These are phyloP conservation scores for Alcedo quadribrachys DNA, from an alignment of 2,797 vertebrate genomes.

Conservation along the genomic window DNA sequence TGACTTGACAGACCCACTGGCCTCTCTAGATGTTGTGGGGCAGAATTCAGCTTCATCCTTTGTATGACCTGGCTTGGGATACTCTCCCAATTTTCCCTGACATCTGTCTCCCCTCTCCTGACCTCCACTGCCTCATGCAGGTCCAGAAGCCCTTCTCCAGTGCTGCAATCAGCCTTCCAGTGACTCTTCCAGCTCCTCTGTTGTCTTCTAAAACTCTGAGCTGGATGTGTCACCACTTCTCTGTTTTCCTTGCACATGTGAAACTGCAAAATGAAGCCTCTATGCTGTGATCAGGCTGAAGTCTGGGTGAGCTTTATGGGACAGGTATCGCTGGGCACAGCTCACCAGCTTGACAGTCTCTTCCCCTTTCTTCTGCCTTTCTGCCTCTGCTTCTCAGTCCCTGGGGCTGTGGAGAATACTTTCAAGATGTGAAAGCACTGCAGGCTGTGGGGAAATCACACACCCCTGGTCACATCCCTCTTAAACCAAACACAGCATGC, in stretches of 20 bases:
- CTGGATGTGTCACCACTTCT: not conserved
- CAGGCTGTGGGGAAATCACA: not conserved
- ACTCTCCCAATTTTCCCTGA: not conserved
- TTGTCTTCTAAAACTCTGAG: not conserved
- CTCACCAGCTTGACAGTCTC: not conserved
- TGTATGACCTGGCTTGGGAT: not conserved
- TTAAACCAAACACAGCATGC: not conserved
- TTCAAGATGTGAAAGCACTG: conserved; percentile 15
- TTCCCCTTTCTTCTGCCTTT: conserved; percentile 48
- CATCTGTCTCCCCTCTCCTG: not conserved
- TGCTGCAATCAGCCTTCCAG: not conserved
- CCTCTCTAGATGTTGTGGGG: not conserved
- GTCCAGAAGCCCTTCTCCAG: not conserved
- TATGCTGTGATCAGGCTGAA: not conserved
- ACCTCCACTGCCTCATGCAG: fast-evolving
- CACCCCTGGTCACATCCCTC: not conserved
- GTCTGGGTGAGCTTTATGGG: not conserved
- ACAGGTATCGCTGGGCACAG: not conserved
- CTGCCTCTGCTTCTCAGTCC: not conserved
- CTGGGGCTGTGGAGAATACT: not conserved
- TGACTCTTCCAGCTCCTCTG: not conserved
- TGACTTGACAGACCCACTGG: not conserved
- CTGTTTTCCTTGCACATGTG: not conserved
- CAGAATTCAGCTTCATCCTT: not conserved
- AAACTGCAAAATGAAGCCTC: not conserved